Evolutionary conservation across 2,888 invertebrate genomes (phyloP), one percentile per base, ranked within the genome.

Genomic region (Apamea monoglypha): DNA sequence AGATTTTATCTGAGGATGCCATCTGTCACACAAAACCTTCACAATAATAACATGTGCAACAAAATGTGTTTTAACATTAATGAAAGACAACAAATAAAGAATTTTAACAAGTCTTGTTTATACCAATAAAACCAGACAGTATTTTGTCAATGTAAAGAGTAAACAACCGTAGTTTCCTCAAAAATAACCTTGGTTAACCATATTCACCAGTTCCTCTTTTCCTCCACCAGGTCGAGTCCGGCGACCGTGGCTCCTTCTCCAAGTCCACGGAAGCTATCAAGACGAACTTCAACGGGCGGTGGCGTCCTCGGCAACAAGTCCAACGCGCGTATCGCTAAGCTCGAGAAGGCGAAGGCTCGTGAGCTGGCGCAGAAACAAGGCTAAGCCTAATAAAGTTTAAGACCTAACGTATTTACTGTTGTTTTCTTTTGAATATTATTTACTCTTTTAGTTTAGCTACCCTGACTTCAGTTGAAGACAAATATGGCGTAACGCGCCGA

Each of bases 231-330:
- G 98, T 98, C 90, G 98, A 98, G 92, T 97, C 98, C 85, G 99
- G 99, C 89, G 99, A 99, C 96, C 98, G 98, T 90, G 98, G 98
- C 47, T 97, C 98, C 92, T 98, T 99, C 95, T 97, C 98, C 88
- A 99, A 99, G 97, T 97, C 99, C 76, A 97, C 99, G 82, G 99
- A 99, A 95, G 98, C 99, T 36, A 98, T 99, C 94, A 99, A 98
- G 97, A 99, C 99, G 44, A 99, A 99, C 98, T 99, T 99, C 98
- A 99, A 99, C 95, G 99, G 99, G 99, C 91, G 99, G 99, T 96
- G 99, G 99, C 94, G 96, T 98, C 83, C 98, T 99, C 95, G 99
- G 99, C 77, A 98, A 98, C 93, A 99, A 99, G 97, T 99, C 99
- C 90, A 98, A 99, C 92, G 99, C 99, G 50, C 98, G 99, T 88